Evolutionary conservation across 1,140 invertebrate species (phyloP).

Genomic region (Aphis gossypii): DNA sequence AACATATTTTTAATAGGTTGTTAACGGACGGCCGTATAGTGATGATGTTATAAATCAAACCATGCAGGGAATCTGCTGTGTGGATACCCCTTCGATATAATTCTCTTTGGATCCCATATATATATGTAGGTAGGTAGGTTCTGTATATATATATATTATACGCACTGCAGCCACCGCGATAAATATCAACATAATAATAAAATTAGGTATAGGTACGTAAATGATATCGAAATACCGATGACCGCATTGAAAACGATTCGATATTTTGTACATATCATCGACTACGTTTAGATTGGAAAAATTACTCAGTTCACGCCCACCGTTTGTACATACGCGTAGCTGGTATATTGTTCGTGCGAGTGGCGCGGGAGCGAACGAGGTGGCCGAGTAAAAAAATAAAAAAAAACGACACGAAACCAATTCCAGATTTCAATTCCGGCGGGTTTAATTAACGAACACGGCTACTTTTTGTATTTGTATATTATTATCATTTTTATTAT

Average conservation of each 20-base stretch:
- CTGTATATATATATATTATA: not conserved
- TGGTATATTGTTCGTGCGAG: not conserved
- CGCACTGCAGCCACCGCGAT: not conserved
- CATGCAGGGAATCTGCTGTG: not conserved
- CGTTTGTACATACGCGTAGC: not conserved
- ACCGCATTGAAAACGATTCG: not conserved
- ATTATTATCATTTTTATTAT: not conserved
- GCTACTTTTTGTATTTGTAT: not conserved
- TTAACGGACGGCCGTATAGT: conserved; percentile 29
- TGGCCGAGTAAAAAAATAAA: not conserved
- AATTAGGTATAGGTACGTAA: not conserved
- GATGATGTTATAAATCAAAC: conserved; percentile 55
- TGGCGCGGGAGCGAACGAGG: not conserved
- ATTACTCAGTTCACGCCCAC: conserved; percentile 29
- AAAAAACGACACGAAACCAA: conserved; percentile 33
- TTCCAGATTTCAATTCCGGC: conserved; percentile 43
- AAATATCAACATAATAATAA: conserved; percentile 26
- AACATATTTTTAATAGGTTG: conserved; percentile 57
- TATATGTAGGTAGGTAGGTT: not conserved
- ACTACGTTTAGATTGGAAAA: conserved; percentile 31
- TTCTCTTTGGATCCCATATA: not conserved
- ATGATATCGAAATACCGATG: conserved; percentile 42
- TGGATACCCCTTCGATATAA: not conserved
- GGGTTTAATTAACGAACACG: conserved; percentile 43
- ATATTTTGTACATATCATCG: conserved; percentile 5